Evolutionary conservation across 2,113 vertebrate genomes (phyloP), one percentile per base, ranked within the genome.

Genomic region (Ceyx margarethae): DNA sequence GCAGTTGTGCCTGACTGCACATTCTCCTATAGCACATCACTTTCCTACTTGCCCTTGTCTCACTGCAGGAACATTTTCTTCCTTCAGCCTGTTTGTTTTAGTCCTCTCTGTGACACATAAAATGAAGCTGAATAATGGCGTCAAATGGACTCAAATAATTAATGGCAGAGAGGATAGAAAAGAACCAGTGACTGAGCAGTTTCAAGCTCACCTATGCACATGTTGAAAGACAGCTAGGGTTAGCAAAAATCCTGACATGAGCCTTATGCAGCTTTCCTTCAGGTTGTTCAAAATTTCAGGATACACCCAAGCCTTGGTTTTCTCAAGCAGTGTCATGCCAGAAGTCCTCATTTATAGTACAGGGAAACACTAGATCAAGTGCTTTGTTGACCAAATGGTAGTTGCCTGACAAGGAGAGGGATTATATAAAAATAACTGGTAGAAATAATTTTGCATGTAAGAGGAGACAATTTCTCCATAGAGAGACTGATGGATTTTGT

Each of bases 151-250:
- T 6, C 64, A 15, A 65, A 72, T 31, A 51, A 56, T 23, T 23
- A 62, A 61, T 0, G 3, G 35, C 25, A 67, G 65, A 68, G 46
- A 74, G n/a, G 29, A 45, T 0, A 42, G 37, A 33, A 42, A 68
- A 79, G 42, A 80, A 23, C 3, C 22, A 45, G 60, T 81, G n/a
- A 50, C 21, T 15, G 23, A 69, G 25, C 29, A 50, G 22, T 56
- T 54, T 69, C 11, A 7, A 60, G 37, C 11, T 28, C 1, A 0
- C 10, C 33, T 35, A 9, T 2, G 5, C 10, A 53, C 7, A 57
- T 23, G 21, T 77, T 17, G 22, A 51, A 31, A 35, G 26, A 22
- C 0, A 28, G 13, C 37, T 1, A 43, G 7, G 0, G 0, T 10
- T 45, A 82, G 9, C 21, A 29, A 57, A 61, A 64, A 3, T 46